Evolutionary conservation across 2,888 invertebrate genomes (phyloP).

Genomic region (Anticlea derivata): DNA sequence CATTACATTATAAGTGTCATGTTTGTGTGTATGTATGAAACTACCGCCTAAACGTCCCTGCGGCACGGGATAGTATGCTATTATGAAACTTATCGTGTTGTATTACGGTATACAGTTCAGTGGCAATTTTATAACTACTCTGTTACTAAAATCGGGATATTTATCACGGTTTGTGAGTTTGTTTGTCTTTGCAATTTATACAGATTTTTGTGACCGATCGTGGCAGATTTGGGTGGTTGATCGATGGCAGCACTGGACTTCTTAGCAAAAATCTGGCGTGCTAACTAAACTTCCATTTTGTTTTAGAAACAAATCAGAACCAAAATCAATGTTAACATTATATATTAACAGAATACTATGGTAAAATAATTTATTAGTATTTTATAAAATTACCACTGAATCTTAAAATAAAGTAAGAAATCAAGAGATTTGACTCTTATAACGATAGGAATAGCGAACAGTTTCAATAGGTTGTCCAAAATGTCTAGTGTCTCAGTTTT

Average conservation of each 20-base stretch:
- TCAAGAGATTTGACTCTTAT: slow-evolving; percentile 21
- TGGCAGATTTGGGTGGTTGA: too few relatives aligned
- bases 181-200: too few relatives aligned
- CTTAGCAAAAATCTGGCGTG: too few relatives aligned
- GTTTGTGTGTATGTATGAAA: slow-evolving; percentile 31
- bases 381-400: slow-evolving; percentile 29
- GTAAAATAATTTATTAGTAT: neutral
- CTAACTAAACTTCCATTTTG: too few relatives aligned
- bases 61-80: slow-evolving; percentile 31
- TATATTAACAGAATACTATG: too few relatives aligned
- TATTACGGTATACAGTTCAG: slow-evolving; percentile 18
- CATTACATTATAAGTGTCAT: slow-evolving; percentile 30
- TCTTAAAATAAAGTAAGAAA: slow-evolving; percentile 11
- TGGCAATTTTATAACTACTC: slow-evolving; percentile 26
- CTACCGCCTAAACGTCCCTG: slow-evolving; percentile 35
- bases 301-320: too few relatives aligned
- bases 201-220: too few relatives aligned
- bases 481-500: slow-evolving; percentile 48
- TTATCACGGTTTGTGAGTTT: too few relatives aligned
- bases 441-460: slow-evolving; percentile 21
- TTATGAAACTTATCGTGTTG: slow-evolving; percentile 18
- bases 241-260: too few relatives aligned
- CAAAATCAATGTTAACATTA: too few relatives aligned
- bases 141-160: too few relatives aligned
- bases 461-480: slow-evolving; percentile 28